Evolutionary conservation across 2,113 vertebrate species (phyloP).

Genomic region (Junco hyemalis): DNA sequence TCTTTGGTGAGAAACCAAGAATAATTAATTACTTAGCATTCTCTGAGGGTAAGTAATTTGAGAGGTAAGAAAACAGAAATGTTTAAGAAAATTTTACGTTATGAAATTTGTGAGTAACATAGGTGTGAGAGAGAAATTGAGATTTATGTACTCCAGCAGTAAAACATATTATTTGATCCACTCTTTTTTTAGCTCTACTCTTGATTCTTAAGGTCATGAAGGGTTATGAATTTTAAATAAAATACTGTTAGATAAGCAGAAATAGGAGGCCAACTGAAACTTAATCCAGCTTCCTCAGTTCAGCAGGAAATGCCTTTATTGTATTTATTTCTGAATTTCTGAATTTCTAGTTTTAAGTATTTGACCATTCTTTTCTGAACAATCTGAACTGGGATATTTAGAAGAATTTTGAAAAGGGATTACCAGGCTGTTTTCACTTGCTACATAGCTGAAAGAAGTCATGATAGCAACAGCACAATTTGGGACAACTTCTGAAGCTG

Average conservation of each 20-base stretch:
- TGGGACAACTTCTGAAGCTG: not conserved
- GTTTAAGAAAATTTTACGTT: not conserved
- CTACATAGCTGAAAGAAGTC: not conserved
- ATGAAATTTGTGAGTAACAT: not conserved
- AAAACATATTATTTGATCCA: not conserved
- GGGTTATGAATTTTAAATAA: conserved; percentile 25
- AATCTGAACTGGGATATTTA: not conserved
- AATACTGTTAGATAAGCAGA: conserved; percentile 30
- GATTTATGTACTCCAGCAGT: not conserved
- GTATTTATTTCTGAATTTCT: not conserved
- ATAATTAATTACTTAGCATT: not conserved
- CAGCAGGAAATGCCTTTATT: conserved; percentile 4
- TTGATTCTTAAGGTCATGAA: not conserved
- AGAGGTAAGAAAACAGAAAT: not conserved
- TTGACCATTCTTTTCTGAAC: not conserved
- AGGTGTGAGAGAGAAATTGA: not conserved
- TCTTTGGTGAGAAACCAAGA: not conserved
- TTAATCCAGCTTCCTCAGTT: not conserved
- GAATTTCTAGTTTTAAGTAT: not conserved
- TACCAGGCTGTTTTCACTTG: not conserved
- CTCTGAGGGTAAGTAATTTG: not conserved
- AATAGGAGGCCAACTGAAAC: conserved; percentile 17
- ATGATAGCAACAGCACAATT: not conserved
- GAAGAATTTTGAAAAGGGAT: not conserved
- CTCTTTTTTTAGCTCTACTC: not conserved